phyloP scores from a whole-genome alignment of 2,888 invertebrate genomes.

The Laothoe populi region DNA sequence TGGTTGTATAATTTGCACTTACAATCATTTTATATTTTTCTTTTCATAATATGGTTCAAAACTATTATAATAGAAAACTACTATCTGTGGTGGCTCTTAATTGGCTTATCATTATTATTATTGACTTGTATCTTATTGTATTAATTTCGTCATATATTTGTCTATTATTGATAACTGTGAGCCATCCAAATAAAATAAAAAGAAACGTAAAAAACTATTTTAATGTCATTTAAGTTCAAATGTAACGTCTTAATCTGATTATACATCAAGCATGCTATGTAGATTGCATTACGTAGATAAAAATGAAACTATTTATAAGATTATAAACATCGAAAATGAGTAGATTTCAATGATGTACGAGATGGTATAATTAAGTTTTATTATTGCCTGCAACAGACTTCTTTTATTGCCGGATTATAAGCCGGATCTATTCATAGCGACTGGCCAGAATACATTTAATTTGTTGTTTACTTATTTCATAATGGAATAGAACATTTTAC shows the following conservation, averaged over 20 bases:
- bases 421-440: slow-evolving; percentile 2
- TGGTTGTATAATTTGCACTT: no score
- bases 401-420: slow-evolving; percentile 14
- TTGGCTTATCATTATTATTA: no score
- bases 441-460: neutral
- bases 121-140: no score
- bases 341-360: slow-evolving; percentile 1
- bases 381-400: neutral
- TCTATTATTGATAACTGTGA: no score
- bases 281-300: neutral
- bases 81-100: no score
- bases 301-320: neutral
- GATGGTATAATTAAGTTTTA: slow-evolving; percentile 5
- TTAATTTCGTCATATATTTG: no score
- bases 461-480: neutral
- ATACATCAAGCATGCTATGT: neutral
- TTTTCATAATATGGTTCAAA: no score
- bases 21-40: no score
- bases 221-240: no score
- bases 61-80: no score
- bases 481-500: neutral
- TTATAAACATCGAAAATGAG: neutral
- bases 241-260: neutral
- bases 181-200: no score
- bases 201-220: no score